A percentile compares a stretch with the other conserved stretches of the same genome.
Conservation (phyloP, 1,140 invertebrate species). For the Drepana arcuata region DNA sequence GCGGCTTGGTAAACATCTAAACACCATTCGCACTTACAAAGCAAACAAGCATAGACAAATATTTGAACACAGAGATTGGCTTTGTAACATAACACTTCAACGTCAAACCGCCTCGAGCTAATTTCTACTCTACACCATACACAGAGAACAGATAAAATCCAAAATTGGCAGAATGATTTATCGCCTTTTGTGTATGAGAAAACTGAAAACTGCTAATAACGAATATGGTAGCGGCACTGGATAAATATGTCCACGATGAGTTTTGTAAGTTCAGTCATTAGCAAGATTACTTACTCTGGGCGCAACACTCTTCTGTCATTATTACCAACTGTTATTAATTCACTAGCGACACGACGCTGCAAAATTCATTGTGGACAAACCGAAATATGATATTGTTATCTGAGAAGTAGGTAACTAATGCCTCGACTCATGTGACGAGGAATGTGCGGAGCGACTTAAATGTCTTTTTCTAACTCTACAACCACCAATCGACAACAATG, state of each 20-base stretch:
- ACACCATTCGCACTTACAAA: constrained; percentile 69
- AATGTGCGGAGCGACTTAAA: no score
- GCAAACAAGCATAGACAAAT: constrained; percentile 64
- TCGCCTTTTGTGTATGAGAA: constrained; percentile 19
- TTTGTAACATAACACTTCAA: constrained; percentile 34
- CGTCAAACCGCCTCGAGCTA: constrained; percentile 19
- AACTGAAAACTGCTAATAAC: constrained; percentile 47
- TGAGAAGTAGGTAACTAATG: no score
- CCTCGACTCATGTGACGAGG: no score
- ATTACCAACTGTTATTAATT: no score
- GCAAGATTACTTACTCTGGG: no score
- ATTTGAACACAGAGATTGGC: constrained; percentile 60
- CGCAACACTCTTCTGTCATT: no score
- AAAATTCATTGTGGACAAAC: no score
- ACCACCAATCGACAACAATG: no score
- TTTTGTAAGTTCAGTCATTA: no score
- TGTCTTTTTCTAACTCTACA: no score
- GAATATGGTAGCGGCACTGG: constrained; percentile 58
- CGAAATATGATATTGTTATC: constrained; percentile 50
- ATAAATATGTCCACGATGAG: no score
- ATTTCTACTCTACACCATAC: constrained; percentile 29
- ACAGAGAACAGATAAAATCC: constrained; percentile 26
- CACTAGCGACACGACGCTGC: no score
- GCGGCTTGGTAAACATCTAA: constrained; percentile 62
- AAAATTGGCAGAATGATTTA: constrained; percentile 14